These are phyloP conservation scores for Pseudococcus longispinus DNA, from an alignment of 2,888 invertebrate genomes.

Conservation along the genomic window DNA sequence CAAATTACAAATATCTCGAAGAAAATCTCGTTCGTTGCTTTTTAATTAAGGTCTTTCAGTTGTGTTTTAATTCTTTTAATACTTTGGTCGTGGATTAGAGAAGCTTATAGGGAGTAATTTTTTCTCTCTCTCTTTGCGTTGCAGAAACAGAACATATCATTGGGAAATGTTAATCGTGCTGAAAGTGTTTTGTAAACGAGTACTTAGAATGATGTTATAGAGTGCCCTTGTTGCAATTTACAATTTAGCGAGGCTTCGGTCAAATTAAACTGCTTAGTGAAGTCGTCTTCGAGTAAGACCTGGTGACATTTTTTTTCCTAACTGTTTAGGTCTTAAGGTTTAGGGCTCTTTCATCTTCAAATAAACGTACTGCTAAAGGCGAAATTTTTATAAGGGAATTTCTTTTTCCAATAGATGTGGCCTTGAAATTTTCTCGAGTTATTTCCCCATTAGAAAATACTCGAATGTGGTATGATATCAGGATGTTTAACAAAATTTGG, in stretches of 20 bases:
- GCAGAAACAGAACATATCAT: slow-evolving; percentile 6
- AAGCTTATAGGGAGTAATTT: background rate
- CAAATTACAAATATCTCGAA: slow-evolving; percentile 15
- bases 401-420: background rate
- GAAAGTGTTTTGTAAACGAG: background rate
- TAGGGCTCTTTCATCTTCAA: background rate
- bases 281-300: background rate
- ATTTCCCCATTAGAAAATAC: too few relatives aligned
- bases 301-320: background rate
- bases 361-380: background rate
- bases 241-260: background rate
- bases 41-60: slow-evolving; percentile 5
- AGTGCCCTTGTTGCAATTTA: background rate
- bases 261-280: background rate
- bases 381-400: background rate
- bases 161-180: slow-evolving; percentile 10
- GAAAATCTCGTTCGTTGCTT: slow-evolving; percentile 23
- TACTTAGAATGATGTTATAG: background rate
- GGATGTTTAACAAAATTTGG: too few relatives aligned
- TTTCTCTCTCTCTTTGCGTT: background rate
- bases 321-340: background rate
- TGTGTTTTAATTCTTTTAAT: slow-evolving; percentile 32
- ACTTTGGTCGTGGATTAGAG: background rate
- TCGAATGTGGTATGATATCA: too few relatives aligned
- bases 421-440: too few relatives aligned